Base-by-base conservation (phyloP, 2,113 vertebrate species). In the Taxidea taxus region DNA sequence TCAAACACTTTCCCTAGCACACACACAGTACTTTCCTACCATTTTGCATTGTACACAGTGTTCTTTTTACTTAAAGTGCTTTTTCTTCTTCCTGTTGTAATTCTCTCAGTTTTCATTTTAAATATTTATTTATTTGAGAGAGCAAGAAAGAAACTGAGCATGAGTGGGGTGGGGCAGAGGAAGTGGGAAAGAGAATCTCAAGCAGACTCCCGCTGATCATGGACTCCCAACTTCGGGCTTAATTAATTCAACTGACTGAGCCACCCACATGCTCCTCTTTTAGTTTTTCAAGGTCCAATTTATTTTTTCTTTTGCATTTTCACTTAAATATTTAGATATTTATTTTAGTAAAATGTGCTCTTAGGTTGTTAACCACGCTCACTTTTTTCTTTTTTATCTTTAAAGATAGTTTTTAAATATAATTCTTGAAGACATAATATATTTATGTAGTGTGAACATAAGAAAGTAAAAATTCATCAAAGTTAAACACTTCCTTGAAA, bases 381-480 rank as follows among this genome's bases (percentile, higher is more conserved):
- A 86, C 16, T 70, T 92, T 96, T 82, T 96, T 77, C 27, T 70
- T 94, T 96, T 82, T 96, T 77, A 51, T 44, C 27, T 92, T 83
- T 47, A 86, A 92, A 91, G 58, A 70, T 94, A 51, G 16, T 83
- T 94, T 72, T 74, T 42, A 87, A 82, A 77, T 87, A 80, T 68
- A 90, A 84, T 42, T 93, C 87, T 93, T 60, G 12, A 66, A 85
- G 66, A 47, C 13, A 21, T 62, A 94, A 39, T 74, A 10, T 74
- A 77, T 58, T 91, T 12, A 58, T 83, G 39, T 92, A 29, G 37
- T 84, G 4, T 42, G 88, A 84, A 88, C 92, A 75, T 75, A 58
- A 86, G 80, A 94, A 3, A 83, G 54, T 87, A 37, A 54, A 82
- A 94, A 58, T 91, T 68, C 21, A 83, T 83, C 39, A 72, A 83